Evolutionary conservation across 1,140 invertebrate genomes (phyloP).

Genomic region (Dryas iulia): DNA sequence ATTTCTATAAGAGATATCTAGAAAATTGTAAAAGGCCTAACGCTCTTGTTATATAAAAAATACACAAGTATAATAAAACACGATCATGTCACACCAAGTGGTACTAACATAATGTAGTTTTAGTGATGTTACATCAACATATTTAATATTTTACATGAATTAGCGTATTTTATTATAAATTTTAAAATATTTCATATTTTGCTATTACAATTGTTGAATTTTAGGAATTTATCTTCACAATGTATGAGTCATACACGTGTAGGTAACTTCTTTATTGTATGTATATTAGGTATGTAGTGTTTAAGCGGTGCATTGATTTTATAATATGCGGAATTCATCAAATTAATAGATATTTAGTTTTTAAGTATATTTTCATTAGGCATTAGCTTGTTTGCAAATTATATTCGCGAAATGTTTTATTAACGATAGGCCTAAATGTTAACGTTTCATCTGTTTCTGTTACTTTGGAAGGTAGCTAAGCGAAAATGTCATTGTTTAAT

Average conservation of each 20-base stretch:
- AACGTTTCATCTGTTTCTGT: constrained; percentile 61
- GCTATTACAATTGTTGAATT: constrained; percentile 64
- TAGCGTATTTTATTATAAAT: constrained; percentile 70
- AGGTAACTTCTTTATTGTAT: constrained; percentile 56
- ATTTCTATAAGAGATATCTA: too few relatives aligned
- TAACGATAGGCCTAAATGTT: constrained; percentile 61
- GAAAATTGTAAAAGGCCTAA: too few relatives aligned
- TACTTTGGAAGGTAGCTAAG: constrained; percentile 65
- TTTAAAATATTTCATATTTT: constrained; percentile 69
- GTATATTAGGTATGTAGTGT: constrained; percentile 69
- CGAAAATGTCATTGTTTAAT: constrained; percentile 74
- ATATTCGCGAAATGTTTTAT: constrained; percentile 27
- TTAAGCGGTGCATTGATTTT: constrained; percentile 65
- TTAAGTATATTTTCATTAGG: constrained; percentile 41
- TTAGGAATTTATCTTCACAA: constrained; percentile 44
- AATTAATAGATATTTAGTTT: constrained; percentile 16
- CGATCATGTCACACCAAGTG: constrained; percentile 19
- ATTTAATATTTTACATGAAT: constrained; percentile 68
- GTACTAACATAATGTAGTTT: constrained; percentile 57
- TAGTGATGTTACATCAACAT: constrained; percentile 56
- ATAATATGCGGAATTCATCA: constrained; percentile 29
- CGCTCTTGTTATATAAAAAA: too few relatives aligned
- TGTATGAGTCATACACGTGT: constrained; percentile 29
- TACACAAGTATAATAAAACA: constrained; percentile 12
- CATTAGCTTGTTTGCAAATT: constrained; percentile 40